phyloP scores from a whole-genome alignment of 2,113 vertebrate genomes.

The Erpornis zantholeuca region DNA sequence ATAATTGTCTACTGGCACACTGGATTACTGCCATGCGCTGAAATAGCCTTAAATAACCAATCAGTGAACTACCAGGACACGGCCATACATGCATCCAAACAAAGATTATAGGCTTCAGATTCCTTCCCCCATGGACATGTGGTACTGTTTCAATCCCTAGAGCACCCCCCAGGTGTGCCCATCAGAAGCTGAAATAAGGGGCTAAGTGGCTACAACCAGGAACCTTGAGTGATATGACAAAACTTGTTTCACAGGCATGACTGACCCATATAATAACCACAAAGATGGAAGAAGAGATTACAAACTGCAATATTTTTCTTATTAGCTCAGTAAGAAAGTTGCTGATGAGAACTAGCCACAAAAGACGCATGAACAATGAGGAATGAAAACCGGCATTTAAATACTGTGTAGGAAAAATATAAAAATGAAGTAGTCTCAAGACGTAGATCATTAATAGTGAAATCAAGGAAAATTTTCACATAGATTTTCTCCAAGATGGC shows the following conservation, averaged over 20 bases:
- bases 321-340: neutral
- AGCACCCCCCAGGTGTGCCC: neutral
- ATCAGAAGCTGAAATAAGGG: neutral
- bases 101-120: neutral
- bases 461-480: slow-evolving; percentile 30
- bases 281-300: slow-evolving; percentile 37
- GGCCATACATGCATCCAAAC: neutral
- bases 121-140: neutral
- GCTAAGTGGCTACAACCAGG: neutral
- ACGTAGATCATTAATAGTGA: neutral
- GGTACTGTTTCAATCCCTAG: neutral
- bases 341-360: slow-evolving; percentile 9
- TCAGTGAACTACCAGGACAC: neutral
- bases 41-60: neutral
- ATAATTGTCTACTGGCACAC: neutral
- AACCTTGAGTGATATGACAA: neutral
- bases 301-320: slow-evolving; percentile 18
- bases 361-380: slow-evolving; percentile 13
- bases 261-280: slow-evolving; percentile 16
- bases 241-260: neutral
- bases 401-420: neutral
- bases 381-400: slow-evolving; percentile 15
- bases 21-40: neutral
- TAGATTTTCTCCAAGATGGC: neutral
- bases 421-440: neutral